These are phyloP conservation scores for Thereva unica DNA, from an alignment of 2,888 invertebrate species.

Conservation along the genomic window DNA sequence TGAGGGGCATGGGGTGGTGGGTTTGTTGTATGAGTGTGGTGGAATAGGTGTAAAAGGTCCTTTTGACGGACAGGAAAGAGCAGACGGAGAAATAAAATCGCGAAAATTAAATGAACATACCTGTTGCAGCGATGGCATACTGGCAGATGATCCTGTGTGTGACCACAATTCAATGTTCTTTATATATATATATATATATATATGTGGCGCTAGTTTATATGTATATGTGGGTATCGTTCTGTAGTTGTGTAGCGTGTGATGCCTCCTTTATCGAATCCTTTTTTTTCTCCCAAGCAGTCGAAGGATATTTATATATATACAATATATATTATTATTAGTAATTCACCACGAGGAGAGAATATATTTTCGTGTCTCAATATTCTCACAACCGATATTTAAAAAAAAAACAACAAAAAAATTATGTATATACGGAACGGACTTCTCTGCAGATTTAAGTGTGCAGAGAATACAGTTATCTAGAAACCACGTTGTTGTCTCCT, in stretches of 20 bases:
- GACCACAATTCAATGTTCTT: constrained; percentile 11
- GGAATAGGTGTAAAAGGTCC: constrained; percentile 8
- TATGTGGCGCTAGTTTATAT: constrained; percentile 8
- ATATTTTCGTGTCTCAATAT: no score
- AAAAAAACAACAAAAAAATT: no score
- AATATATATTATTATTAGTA: no score
- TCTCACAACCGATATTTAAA: no score
- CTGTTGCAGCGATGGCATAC: constrained; percentile 58
- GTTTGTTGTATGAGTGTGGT: constrained; percentile 10
- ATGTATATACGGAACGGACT: no score
- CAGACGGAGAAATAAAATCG: constrained; percentile 31
- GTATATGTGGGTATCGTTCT: neutral
- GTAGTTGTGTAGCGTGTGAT: no score
- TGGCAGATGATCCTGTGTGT: constrained; percentile 44
- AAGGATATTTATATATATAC: no score
- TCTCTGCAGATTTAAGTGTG: no score
- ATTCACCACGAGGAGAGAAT: no score
- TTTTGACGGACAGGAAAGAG: constrained; percentile 4
- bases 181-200: no score
- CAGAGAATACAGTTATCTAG: neutral
- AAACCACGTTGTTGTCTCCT: constrained; percentile 42
- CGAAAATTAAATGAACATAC: constrained; percentile 48
- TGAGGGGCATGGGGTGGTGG: neutral
- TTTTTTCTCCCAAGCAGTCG: no score
- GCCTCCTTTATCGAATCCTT: no score